phyloP scores from a whole-genome alignment of 1,140 invertebrate species.

The Eciton burchellii region DNA sequence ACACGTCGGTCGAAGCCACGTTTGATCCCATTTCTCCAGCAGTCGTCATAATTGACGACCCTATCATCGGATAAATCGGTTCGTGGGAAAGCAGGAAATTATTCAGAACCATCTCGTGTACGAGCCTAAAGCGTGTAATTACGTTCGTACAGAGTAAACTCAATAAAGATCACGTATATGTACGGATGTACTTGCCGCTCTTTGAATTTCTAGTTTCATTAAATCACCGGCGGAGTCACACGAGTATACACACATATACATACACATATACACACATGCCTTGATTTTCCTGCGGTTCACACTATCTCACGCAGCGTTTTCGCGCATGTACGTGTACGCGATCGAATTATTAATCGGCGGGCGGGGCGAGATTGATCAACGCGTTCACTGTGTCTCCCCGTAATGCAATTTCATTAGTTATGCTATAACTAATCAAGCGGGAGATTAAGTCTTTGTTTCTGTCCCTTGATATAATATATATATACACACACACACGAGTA shows the following conservation, averaged over 20 bases:
- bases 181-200: slow-evolving; percentile 20
- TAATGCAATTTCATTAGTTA: neutral
- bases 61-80: no score
- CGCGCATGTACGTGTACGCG: neutral
- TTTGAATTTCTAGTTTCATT: slow-evolving; percentile 7
- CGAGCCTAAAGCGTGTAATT: neutral
- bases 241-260: neutral
- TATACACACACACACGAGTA: no score
- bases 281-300: slow-evolving; percentile 7
- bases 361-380: slow-evolving; percentile 1
- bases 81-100: slow-evolving; percentile 46
- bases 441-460: neutral
- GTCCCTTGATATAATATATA: neutral
- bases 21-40: no score
- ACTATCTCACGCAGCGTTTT: slow-evolving; percentile 47
- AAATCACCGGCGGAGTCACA: slow-evolving; percentile 10
- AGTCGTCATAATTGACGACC: no score
- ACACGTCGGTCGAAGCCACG: no score
- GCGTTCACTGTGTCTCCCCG: neutral
- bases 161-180: neutral
- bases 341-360: slow-evolving; percentile 23
- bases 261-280: slow-evolving; percentile 8
- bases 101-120: slow-evolving; percentile 8
- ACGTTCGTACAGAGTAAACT: slow-evolving; percentile 1
- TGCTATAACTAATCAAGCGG: neutral